phyloP scores from a whole-genome alignment of 2,797 vertebrate species.

The Myotis findleyi region DNA sequence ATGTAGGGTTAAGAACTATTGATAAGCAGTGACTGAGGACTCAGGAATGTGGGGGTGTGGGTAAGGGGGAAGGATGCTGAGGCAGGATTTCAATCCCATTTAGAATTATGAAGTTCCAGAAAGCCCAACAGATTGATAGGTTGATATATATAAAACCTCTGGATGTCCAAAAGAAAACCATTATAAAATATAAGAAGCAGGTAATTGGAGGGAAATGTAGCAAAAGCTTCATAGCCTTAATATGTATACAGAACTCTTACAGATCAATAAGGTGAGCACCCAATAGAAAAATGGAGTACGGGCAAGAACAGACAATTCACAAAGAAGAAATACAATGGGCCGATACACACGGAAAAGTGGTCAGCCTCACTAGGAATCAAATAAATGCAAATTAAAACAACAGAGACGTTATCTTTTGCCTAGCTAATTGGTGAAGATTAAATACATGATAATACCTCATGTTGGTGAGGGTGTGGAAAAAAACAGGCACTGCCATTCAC shows the following conservation, averaged over 20 bases:
- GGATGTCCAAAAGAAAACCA: not conserved
- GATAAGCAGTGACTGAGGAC: not conserved
- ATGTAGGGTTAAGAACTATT: not conserved
- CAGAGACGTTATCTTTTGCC: constrained; percentile 72
- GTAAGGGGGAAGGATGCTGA: not conserved
- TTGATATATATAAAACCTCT: not conserved
- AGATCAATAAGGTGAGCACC: constrained; percentile 35
- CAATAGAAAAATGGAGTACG: constrained; percentile 40
- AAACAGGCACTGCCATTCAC: constrained; percentile 59
- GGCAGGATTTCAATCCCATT: not conserved
- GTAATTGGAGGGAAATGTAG: not conserved
- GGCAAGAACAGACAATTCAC: constrained; percentile 67
- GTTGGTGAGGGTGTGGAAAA: constrained; percentile 65
- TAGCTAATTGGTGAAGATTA: constrained; percentile 77
- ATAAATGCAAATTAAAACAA: constrained; percentile 75
- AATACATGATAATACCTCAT: constrained; percentile 45
- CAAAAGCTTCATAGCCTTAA: constrained; percentile 41
- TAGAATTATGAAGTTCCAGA: constrained; percentile 22
- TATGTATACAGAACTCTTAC: constrained; percentile 36
- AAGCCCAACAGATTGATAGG: not conserved
- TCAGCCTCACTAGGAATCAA: constrained; percentile 66
- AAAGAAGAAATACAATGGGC: constrained; percentile 64
- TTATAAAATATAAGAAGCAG: constrained; percentile 36
- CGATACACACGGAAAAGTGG: constrained; percentile 16
- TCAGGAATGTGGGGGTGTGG: not conserved